Evolutionary conservation across 2,888 invertebrate species (phyloP), one percentile per base, ranked within the genome.

Genomic region (Timandra comae): DNA sequence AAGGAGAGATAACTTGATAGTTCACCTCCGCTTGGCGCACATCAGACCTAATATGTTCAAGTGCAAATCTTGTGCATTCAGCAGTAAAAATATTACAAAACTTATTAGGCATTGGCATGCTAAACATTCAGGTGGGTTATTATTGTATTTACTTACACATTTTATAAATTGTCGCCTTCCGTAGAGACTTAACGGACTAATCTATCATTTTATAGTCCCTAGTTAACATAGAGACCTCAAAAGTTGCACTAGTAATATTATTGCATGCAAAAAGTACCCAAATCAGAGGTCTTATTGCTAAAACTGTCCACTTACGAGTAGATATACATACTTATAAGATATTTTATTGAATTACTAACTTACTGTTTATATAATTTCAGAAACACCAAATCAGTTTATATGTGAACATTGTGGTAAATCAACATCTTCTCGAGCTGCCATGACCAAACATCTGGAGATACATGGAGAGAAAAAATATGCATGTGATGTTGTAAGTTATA

Each of bases 401-500:
- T 94, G 94, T 65, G 90, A 93, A 58, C 71, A 91, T 40, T 94
- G 94, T 55, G 88, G 90, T 0, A 92, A 91, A 63, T 84, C 88
- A 35, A 93, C 93, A 50, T 89, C 91, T 11, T 92, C 93, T 0
- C 88, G 91, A 48, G 90, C 92, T 11, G 92, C 94, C 0, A 88
- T 93, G 69, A 90, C 91, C 51, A 94, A 94, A 62, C 94, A 94
- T 70, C 77, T 91, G 20, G 82, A 84, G 45, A 88, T 88, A 50
- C 89, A 90, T 25, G 90, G 91, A 3, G 89, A 90, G 47, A 89
- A 89, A 58, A 92, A 93, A 12, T 92, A 88, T 62, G 72, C 86
- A 28, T 93, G 93, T 60, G 79, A 81, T 52, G 86, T 87, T 78
- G 90, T 90, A 77, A 71, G 40, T 35, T 27, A 11, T n/a, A n/a